Evolutionary conservation across 1,140 invertebrate species (phyloP).

Genomic region (Alviniconcha marisindica): DNA sequence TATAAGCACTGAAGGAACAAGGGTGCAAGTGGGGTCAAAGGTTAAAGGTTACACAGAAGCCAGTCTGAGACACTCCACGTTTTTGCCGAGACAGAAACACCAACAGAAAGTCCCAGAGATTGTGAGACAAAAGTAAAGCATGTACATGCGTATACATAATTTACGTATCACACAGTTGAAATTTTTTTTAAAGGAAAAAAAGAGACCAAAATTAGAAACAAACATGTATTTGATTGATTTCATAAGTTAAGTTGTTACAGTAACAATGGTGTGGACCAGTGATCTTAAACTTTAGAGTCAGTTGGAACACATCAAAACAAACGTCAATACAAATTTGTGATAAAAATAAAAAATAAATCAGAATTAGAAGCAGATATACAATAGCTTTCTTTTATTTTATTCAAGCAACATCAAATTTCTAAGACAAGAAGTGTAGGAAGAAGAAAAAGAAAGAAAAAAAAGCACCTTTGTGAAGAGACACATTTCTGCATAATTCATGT

Average conservation of each 20-base stretch:
- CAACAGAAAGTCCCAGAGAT: background rate
- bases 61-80: background rate
- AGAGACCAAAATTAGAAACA: no score
- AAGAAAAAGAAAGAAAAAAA: background rate
- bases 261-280: background rate
- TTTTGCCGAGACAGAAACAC: background rate
- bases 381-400: no score
- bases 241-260: background rate
- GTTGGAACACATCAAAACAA: background rate
- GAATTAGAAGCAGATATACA: no score
- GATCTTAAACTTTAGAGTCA: background rate
- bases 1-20: no score
- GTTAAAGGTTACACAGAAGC: background rate
- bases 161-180: no score
- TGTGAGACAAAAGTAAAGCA: slow-evolving; percentile 19
- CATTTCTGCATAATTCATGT: background rate
- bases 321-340: background rate
- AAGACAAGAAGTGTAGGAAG: no score
- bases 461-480: background rate
- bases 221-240: background rate
- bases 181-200: no score
- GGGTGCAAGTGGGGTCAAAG: no score
- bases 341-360: background rate
- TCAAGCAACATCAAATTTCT: no score
- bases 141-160: no score